Conservation (phyloP, 2,797 vertebrate genomes). For the Danio kyathit region DNA sequence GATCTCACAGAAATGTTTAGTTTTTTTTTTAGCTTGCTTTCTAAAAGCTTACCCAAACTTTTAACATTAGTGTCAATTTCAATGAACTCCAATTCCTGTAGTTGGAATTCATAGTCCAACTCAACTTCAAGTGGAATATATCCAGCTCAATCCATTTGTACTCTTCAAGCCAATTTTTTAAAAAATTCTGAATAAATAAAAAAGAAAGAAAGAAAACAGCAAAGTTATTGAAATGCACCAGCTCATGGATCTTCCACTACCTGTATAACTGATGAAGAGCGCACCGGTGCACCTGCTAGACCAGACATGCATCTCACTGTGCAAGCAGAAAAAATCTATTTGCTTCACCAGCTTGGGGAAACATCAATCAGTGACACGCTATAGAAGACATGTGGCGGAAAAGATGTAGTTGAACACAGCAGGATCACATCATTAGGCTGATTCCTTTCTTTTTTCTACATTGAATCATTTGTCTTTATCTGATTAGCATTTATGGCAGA, state of each 20-base stretch:
- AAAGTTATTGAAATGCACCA: background rate
- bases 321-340: constrained; percentile 1
- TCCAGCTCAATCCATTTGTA: background rate
- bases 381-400: background rate
- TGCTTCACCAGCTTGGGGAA: background rate
- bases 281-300: constrained; percentile 18
- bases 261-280: constrained; percentile 4
- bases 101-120: background rate
- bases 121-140: background rate
- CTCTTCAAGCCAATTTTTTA: no score
- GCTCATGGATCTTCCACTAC: background rate
- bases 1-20: no score
- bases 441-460: background rate
- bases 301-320: constrained; percentile 21
- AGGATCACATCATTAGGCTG: constrained; percentile 2
- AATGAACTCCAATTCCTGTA: background rate
- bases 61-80: background rate
- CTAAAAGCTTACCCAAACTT: no score
- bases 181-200: no score
- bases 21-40: no score
- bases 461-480: constrained; percentile 6
- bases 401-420: constrained; percentile 1
- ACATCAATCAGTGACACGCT: constrained; percentile 7
- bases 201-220: no score
- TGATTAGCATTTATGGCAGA: background rate